These are phyloP conservation scores for Pinctada fucata DNA, from an alignment of 2,888 invertebrate species.

Conservation along the genomic window DNA sequence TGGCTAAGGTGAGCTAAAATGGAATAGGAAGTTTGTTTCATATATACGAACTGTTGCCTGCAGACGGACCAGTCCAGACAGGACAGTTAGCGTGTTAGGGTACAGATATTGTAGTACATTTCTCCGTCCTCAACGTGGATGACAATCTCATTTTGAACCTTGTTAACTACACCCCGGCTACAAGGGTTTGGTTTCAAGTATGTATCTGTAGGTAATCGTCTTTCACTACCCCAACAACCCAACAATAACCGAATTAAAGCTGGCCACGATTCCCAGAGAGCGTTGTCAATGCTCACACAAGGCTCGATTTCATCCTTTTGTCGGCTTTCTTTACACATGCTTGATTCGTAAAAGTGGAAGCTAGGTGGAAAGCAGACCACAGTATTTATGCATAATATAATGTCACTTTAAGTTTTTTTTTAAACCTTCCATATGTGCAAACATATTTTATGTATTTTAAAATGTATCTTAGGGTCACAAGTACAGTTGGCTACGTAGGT, in stretches of 20 bases:
- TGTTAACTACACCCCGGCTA: background rate
- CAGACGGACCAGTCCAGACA: no score
- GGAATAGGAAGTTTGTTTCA: no score
- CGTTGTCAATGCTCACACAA: background rate
- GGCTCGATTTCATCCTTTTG: constrained; percentile 3
- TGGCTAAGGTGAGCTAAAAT: no score
- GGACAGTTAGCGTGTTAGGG: no score
- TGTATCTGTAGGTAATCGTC: background rate
- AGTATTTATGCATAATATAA: background rate
- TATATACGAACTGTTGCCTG: no score
- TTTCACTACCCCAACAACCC: background rate
- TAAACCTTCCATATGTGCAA: no score
- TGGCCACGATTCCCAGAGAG: background rate
- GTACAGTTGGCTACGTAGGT: no score
- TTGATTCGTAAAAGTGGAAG: background rate
- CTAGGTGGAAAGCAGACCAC: background rate
- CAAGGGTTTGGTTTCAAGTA: background rate
- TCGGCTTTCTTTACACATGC: background rate
- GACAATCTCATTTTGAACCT: background rate
- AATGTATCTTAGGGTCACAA: no score
- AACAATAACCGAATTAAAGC: background rate
- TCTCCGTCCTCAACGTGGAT: no score
- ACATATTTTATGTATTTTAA: no score
- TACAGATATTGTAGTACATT: no score
- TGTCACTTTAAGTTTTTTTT: no score